Conservation (phyloP, 1,140 invertebrate species). For the Asobara japonica region DNA sequence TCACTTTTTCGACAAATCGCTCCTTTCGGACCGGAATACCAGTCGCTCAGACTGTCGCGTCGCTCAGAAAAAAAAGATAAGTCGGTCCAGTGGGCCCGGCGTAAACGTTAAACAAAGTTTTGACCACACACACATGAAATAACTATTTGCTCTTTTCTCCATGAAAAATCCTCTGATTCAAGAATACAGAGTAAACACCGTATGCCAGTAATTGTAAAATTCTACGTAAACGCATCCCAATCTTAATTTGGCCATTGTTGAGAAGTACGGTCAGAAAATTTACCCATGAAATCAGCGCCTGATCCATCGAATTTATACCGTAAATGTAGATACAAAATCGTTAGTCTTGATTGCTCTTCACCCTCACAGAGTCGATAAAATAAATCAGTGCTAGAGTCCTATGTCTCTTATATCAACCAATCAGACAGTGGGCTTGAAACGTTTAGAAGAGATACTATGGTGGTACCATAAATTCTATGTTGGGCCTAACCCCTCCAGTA, state of each 20-base stretch:
- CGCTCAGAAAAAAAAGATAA: no score
- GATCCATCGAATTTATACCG: not conserved
- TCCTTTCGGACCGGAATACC: no score
- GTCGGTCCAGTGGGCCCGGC: no score
- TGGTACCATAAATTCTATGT: slow-evolving; percentile 60
- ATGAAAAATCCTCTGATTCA: no score
- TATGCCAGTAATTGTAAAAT: no score
- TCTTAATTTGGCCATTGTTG: not conserved
- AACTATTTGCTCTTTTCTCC: no score
- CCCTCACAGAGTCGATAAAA: slow-evolving; percentile 42
- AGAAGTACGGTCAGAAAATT: not conserved
- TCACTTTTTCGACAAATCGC: no score
- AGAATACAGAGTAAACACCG: no score
- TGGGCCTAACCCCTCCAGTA: not conserved
- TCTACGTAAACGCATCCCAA: not conserved
- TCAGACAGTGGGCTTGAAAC: slow-evolving; percentile 48
- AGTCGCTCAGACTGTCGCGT: no score
- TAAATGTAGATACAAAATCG: not conserved
- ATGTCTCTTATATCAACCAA: not conserved
- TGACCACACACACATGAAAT: no score
- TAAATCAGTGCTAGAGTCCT: slow-evolving; percentile 52
- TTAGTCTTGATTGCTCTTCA: not conserved
- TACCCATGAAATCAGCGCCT: not conserved
- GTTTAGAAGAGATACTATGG: slow-evolving; percentile 57
- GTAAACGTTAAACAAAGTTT: no score